Percentiles rank a stretch among this genome's conserved stretches.
phyloP scores from a whole-genome alignment of 2,797 vertebrate genomes.

The Synaphobranchus kaupii region DNA sequence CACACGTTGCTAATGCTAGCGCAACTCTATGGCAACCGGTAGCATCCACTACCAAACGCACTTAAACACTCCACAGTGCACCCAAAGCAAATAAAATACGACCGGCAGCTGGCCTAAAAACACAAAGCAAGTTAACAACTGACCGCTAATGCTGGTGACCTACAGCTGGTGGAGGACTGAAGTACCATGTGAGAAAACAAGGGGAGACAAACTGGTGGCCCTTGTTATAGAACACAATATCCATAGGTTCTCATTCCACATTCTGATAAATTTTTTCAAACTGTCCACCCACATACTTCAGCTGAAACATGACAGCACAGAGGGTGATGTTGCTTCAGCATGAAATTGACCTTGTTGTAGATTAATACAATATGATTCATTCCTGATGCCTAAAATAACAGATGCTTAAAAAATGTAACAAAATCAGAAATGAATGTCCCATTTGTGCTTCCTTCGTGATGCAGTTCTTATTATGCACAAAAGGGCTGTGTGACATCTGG shows the following conservation, averaged over 20 bases:
- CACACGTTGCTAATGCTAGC: too few relatives aligned
- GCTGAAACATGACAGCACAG: neutral
- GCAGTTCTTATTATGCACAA: neutral
- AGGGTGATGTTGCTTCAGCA: constrained; percentile 10
- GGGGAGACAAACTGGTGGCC: too few relatives aligned
- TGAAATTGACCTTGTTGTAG: constrained; percentile 21
- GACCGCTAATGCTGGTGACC: too few relatives aligned
- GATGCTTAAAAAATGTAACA: neutral
- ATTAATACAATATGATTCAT: constrained; percentile 19
- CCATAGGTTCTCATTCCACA: neutral
- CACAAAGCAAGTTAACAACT: too few relatives aligned
- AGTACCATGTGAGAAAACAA: too few relatives aligned
- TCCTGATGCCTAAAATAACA: constrained; percentile 1
- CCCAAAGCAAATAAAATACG: too few relatives aligned
- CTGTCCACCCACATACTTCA: constrained; percentile 22
- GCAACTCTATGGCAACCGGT: too few relatives aligned
- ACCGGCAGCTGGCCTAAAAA: too few relatives aligned
- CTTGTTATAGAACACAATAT: neutral
- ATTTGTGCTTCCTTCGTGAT: neutral
- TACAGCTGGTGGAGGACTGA: too few relatives aligned
- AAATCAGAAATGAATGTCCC: neutral
- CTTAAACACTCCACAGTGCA: too few relatives aligned
- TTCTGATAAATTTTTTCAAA: constrained; percentile 20
- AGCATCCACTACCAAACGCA: too few relatives aligned
- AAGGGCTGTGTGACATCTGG: neutral